A percentile compares a stretch with the other conserved stretches of the same genome.
phyloP scores from a whole-genome alignment of 2,113 vertebrate species.

The Riparia riparia region DNA sequence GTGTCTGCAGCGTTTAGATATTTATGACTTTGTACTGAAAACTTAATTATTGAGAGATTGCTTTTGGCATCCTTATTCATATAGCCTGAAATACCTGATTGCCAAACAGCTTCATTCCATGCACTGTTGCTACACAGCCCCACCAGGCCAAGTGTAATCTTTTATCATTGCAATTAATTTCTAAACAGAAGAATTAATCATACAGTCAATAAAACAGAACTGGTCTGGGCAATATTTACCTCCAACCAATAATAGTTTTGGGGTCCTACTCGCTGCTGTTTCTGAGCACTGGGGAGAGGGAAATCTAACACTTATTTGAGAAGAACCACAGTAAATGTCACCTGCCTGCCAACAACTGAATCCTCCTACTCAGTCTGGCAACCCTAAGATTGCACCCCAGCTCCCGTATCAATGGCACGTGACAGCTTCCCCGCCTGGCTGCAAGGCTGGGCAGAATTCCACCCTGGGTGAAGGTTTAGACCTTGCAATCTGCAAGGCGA shows the following conservation, averaged over 20 bases:
- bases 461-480: not conserved
- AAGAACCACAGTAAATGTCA: not conserved
- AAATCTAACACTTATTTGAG: not conserved
- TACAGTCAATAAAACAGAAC: not conserved
- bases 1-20: not conserved
- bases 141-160: not conserved
- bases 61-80: not conserved
- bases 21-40: not conserved
- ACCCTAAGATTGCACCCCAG: not conserved
- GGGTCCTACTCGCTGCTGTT: not conserved
- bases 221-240: fast-evolving
- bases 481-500: fast-evolving
- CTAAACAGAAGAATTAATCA: not conserved
- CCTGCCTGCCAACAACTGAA: fast-evolving
- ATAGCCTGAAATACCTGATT: not conserved
- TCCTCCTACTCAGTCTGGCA: not conserved
- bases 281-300: not conserved
- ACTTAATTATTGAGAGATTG: not conserved
- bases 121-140: not conserved
- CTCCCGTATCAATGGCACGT: fast-evolving
- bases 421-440: not conserved
- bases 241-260: fast-evolving
- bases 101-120: not conserved
- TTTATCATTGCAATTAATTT: not conserved
- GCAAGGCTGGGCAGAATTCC: not conserved